phyloP scores from a whole-genome alignment of 92 coral and sea anemone genomes.

The Porites lobata region DNA sequence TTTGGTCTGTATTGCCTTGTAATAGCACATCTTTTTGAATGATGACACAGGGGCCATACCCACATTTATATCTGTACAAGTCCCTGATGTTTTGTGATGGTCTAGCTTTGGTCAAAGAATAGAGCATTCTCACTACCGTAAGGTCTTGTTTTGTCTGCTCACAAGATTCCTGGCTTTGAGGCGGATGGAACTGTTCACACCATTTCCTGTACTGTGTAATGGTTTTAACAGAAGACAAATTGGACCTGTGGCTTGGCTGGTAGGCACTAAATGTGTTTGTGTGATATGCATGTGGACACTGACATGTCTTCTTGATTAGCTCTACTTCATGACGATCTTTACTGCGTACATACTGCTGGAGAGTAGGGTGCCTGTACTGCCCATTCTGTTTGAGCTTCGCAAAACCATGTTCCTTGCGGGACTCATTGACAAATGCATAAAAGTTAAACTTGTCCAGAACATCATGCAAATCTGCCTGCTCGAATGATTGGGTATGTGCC shows the following conservation, averaged over 20 bases:
- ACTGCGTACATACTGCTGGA: conserved; percentile 52
- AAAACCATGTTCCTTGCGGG: conserved; percentile 69
- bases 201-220: conserved; percentile 20
- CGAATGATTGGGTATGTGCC: neutral
- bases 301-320: conserved; percentile 62
- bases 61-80: conserved; percentile 58
- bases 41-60: conserved; percentile 50
- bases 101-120: conserved; percentile 40
- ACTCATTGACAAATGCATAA: conserved; percentile 72
- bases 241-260: conserved; percentile 65
- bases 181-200: too few species aligned
- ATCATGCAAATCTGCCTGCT: too few species aligned
- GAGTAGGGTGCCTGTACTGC: conserved; percentile 74
- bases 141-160: conserved; percentile 21
- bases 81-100: conserved; percentile 55
- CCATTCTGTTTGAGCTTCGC: conserved; percentile 69
- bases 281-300: conserved; percentile 72
- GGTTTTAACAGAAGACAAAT: conserved; percentile 21
- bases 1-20: conserved; percentile 6
- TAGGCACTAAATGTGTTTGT: conserved; percentile 51
- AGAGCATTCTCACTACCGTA: conserved; percentile 43
- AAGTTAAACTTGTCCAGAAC: conserved; percentile 24
- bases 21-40: conserved; percentile 51
- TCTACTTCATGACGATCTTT: conserved; percentile 68
- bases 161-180: too few species aligned